Percentiles rank a stretch among this genome's conserved stretches.
Conservation (phyloP, 2,113 vertebrate genomes). For the Toxotes chatareus region DNA sequence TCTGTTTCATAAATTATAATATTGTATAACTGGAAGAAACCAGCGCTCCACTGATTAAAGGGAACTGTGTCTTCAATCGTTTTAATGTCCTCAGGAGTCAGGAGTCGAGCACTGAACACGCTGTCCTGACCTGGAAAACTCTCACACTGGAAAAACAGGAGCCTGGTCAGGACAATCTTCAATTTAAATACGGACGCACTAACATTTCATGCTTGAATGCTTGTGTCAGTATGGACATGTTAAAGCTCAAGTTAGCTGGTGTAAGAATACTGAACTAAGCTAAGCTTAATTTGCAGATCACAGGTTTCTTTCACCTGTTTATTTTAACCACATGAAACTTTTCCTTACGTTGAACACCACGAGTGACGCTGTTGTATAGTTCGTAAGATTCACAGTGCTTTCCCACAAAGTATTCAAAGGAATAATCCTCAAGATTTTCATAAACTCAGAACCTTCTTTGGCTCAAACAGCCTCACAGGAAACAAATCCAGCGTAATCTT, state of each 20-base stretch:
- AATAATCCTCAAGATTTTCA: slow-evolving; percentile 40
- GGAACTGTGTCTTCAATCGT: slow-evolving; percentile 7
- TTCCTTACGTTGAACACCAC: neutral
- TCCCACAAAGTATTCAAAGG: slow-evolving; percentile 4
- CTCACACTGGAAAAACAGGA: neutral
- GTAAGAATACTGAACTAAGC: slow-evolving; percentile 1
- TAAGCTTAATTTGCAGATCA: neutral
- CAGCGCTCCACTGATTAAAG: slow-evolving; percentile 18
- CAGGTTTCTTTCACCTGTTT: neutral
- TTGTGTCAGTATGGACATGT: neutral
- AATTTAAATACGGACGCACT: neutral
- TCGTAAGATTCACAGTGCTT: slow-evolving; percentile 67
- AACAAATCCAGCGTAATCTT: neutral
- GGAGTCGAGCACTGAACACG: neutral
- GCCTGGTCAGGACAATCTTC: slow-evolving; percentile 3
- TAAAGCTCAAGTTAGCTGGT: slow-evolving; percentile 58
- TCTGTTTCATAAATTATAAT: slow-evolving; percentile 66
- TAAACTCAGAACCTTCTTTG: neutral
- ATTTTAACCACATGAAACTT: neutral
- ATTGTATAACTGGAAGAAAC: slow-evolving; percentile 2
- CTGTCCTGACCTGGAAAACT: neutral
- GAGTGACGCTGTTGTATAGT: slow-evolving; percentile 3
- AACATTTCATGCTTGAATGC: slow-evolving; percentile 24
- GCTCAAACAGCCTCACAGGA: neutral
- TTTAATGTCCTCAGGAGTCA: neutral